Evolutionary conservation across 2,797 vertebrate genomes (phyloP), one percentile per base, ranked within the genome.

Genomic region (Rousettus madagascariensis): DNA sequence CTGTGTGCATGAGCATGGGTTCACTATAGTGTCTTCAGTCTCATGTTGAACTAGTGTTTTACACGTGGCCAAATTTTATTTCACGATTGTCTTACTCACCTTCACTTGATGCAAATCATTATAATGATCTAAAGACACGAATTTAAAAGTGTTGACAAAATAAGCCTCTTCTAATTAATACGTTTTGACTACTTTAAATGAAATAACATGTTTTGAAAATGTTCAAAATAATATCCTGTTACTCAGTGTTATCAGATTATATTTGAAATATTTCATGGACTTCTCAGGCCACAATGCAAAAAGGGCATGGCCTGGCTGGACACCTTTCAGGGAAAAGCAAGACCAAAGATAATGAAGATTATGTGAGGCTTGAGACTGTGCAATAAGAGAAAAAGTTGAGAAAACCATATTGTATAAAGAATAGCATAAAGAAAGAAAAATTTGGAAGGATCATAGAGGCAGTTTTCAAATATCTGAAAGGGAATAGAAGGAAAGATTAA

Each of bases 301-400:
- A 26, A 9, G 28, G 1, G 7, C 1, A 6, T 8, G 3, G 9
- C 11, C 5, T 55, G 22, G 0, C 15, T 36, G n/a, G n/a, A 65
- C 3, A 4, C n/a, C n/a, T 55, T 55, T 15, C 16, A 26, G 17
- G 55, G 88, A 4, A 51, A 2, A 43, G 28, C 17, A 66, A 41
- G 36, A 53, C 10, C 15, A 1, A 24, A 61, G 36, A 1, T 53
- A 38, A n/a, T 15, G 17, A 86, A 38, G 33, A 3, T 6, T 6
- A 3, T 15, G 4, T 12, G 6, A 28, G 19, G 10, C 20, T 71
- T 24, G 15, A 41, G 6, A n/a, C 2, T 8, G 17, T 3, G 3
- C 7, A 11, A 3, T 49, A 51, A 19, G 16, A 87, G 13, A 41
- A 49, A 33, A 28, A 24, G 16, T 13, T 68, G 24, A 65, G 74